Evolutionary conservation across 2,888 invertebrate species (phyloP).

Genomic region (Apotomis betuletana): DNA sequence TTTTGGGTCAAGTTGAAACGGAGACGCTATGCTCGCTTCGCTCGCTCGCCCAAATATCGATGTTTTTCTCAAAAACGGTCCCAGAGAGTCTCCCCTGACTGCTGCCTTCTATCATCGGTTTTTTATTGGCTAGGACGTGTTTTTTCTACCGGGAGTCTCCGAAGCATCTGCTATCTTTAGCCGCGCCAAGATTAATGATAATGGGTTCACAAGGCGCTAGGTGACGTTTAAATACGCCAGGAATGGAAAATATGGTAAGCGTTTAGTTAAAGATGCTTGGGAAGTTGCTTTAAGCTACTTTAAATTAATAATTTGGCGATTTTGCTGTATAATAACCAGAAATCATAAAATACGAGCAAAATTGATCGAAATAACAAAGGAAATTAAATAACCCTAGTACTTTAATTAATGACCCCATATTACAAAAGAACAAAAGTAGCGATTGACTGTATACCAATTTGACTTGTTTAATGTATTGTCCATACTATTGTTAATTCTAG

Average conservation of each 20-base stretch:
- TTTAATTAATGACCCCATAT: too few species aligned
- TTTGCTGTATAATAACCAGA: not conserved
- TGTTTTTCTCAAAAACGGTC: not conserved
- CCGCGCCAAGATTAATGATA: conserved; percentile 74
- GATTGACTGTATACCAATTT: too few species aligned
- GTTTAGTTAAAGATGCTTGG: conserved; percentile 49
- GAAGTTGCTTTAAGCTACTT: conserved; percentile 42
- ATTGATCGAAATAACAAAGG: too few species aligned
- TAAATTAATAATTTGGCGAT: not conserved
- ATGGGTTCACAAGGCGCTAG: conserved; percentile 70
- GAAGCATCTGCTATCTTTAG: conserved; percentile 69
- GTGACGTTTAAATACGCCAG: conserved; percentile 62
- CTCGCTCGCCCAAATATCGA: not conserved
- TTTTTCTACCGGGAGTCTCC: conserved; percentile 67
- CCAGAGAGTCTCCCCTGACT: conserved; percentile 8
- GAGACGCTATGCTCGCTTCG: too few species aligned
- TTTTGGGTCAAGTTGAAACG: too few species aligned
- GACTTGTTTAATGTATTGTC: too few species aligned
- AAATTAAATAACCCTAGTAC: too few species aligned
- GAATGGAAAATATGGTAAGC: conserved; percentile 63
- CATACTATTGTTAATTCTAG: too few species aligned
- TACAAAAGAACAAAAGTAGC: too few species aligned
- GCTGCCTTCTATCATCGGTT: conserved; percentile 32
- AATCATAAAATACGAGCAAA: too few species aligned
- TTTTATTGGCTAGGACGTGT: conserved; percentile 60